phyloP scores from a whole-genome alignment of 1,140 invertebrate genomes.

The Centruroides vittatus region DNA sequence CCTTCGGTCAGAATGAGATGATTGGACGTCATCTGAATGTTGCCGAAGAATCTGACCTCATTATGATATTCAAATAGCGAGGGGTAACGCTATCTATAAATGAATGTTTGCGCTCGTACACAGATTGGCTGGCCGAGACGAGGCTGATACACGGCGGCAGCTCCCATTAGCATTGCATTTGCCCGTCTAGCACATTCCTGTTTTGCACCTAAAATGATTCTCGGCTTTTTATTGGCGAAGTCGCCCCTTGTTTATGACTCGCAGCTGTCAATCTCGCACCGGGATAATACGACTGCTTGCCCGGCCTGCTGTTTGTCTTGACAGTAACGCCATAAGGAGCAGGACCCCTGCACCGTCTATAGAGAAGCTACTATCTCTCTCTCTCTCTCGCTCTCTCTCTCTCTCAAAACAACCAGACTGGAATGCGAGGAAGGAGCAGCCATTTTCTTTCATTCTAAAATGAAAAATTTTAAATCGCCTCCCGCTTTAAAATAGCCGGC shows the following conservation, averaged over 20 bases:
- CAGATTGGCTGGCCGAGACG: not conserved
- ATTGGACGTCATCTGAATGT: not conserved
- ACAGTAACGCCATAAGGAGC: too few relatives aligned
- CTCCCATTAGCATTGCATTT: not conserved
- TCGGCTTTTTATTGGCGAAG: not conserved
- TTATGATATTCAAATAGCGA: not conserved
- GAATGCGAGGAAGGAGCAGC: too few relatives aligned
- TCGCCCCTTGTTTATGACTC: not conserved
- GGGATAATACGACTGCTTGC: not conserved
- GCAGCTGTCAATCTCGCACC: not conserved
- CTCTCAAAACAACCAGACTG: too few relatives aligned
- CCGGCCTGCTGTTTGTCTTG: too few relatives aligned
- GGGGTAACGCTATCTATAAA: not conserved
- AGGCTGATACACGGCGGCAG: not conserved
- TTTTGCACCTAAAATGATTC: not conserved
- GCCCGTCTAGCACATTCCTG: not conserved
- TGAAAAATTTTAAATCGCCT: too few relatives aligned
- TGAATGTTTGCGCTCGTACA: not conserved
- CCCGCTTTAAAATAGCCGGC: too few relatives aligned
- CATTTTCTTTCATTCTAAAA: too few relatives aligned
- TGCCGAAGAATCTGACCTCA: not conserved
- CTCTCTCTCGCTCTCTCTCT: too few relatives aligned
- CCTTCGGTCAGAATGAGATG: not conserved
- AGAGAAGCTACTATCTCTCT: too few relatives aligned
- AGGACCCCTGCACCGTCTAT: too few relatives aligned